These are phyloP conservation scores for Synergus umbraculus DNA, from an alignment of 2,888 invertebrate species.

Conservation along the genomic window DNA sequence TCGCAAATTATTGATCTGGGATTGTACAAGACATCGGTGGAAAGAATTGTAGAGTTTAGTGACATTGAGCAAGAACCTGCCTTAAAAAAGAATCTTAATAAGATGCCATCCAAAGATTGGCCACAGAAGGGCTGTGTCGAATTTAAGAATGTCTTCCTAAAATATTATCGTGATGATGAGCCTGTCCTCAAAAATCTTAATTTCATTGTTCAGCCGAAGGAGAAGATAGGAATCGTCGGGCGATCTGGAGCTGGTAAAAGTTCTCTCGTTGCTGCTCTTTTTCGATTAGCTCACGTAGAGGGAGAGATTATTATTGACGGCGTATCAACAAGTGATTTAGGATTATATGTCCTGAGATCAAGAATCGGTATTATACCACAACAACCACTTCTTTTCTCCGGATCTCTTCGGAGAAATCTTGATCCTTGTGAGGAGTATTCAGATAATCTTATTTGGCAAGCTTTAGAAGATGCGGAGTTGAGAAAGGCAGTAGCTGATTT, in stretches of 20 bases:
- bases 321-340: constrained; percentile 80
- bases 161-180: constrained; percentile 77
- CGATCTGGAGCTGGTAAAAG: constrained; percentile 85
- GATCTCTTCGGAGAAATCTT: constrained; percentile 82
- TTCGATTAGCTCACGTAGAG: constrained; percentile 82
- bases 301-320: constrained; percentile 85
- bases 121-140: constrained; percentile 79
- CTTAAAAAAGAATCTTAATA: constrained; percentile 71
- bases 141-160: constrained; percentile 79
- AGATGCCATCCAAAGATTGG: constrained; percentile 78
- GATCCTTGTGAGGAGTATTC: constrained; percentile 82
- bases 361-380: constrained; percentile 83
- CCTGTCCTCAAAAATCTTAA: constrained; percentile 79
- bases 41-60: constrained; percentile 84
- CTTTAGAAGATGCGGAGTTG: constrained; percentile 84
- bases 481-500: constrained; percentile 82
- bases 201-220: constrained; percentile 79
- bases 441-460: constrained; percentile 78
- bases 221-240: constrained; percentile 84
- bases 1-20: constrained; percentile 84
- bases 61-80: constrained; percentile 81
- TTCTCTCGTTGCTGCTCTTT: constrained; percentile 84
- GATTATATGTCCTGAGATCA: constrained; percentile 80
- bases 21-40: constrained; percentile 83
- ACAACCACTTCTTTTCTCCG: constrained; percentile 79